Percentiles rank a stretch among this genome's conserved stretches.
phyloP scores from a whole-genome alignment of 2,888 invertebrate species.

The Ophioninae sp. region DNA sequence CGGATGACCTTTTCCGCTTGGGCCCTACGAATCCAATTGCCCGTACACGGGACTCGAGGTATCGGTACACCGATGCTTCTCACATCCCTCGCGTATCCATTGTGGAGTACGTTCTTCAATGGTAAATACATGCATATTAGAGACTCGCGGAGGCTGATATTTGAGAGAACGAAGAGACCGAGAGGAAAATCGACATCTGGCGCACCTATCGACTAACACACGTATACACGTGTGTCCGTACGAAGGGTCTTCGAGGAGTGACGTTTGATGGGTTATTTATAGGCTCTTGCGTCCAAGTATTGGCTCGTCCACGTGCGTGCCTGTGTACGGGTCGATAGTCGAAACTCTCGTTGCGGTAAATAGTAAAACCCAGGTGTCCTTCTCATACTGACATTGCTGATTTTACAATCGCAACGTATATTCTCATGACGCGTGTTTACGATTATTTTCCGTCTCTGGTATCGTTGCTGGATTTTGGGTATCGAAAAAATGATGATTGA shows the following conservation, averaged over 20 bases:
- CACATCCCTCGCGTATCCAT: background rate
- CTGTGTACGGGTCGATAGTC: conserved; percentile 47
- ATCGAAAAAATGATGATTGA: no score
- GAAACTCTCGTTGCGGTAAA: conserved; percentile 21
- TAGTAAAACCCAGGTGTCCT: conserved; percentile 36
- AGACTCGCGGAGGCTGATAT: conserved; percentile 28
- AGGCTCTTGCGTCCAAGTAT: conserved; percentile 18
- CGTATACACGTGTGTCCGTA: no score
- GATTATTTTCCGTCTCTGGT: no score
- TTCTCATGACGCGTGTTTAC: no score
- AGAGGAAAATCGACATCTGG: conserved; percentile 37
- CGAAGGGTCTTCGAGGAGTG: conserved; percentile 48
- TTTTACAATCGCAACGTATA: no score
- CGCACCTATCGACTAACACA: conserved; percentile 39
- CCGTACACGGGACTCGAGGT: no score
- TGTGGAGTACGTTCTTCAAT: background rate
- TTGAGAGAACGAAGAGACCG: conserved; percentile 12
- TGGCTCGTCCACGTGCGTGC: background rate
- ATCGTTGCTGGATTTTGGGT: no score
- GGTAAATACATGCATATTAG: conserved; percentile 30
- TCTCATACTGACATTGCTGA: background rate
- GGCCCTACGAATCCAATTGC: no score
- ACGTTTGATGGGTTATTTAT: conserved; percentile 58
- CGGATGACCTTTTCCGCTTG: no score
- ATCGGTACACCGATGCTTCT: background rate